These are phyloP conservation scores for Athetis lepigone DNA, from an alignment of 2,888 invertebrate genomes.

Conservation along the genomic window DNA sequence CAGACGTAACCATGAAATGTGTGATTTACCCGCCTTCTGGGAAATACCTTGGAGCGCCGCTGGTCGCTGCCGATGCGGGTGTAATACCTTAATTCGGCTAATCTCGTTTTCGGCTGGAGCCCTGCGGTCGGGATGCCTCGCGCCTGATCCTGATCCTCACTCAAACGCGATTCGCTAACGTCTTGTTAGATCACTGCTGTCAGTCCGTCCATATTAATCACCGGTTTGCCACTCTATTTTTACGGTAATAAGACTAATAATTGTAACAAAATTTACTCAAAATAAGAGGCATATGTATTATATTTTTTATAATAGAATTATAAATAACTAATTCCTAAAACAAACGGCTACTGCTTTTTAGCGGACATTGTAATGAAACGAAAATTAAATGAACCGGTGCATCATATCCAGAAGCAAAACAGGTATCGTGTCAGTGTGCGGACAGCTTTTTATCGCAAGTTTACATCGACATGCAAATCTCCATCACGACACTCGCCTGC, in stretches of 20 bases:
- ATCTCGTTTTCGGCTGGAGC: constrained; percentile 79
- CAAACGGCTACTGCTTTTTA: constrained; percentile 55
- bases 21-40: constrained; percentile 86
- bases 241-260: constrained; percentile 10
- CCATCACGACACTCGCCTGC: constrained; percentile 70
- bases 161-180: constrained; percentile 64
- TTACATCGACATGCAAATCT: constrained; percentile 77
- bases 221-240: constrained; percentile 37
- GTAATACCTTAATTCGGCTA: constrained; percentile 86
- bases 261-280: constrained; percentile 43
- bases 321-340: constrained; percentile 57
- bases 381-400: constrained; percentile 37
- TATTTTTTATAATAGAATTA: constrained; percentile 1
- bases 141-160: constrained; percentile 68
- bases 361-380: constrained; percentile 20
- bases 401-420: constrained; percentile 62
- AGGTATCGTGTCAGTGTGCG: constrained; percentile 60
- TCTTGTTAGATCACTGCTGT: constrained; percentile 61
- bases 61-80: constrained; percentile 79
- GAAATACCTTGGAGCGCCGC: constrained; percentile 81
- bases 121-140: constrained; percentile 69
- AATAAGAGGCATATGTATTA: constrained; percentile 30
- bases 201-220: constrained; percentile 63
- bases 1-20: constrained; percentile 81
- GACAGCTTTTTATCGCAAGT: constrained; percentile 68